Percentiles rank a stretch among this genome's conserved stretches.
These are phyloP conservation scores for Botrylloides violaceus DNA, from an alignment of 23 tunicate species.

Conservation along the genomic window DNA sequence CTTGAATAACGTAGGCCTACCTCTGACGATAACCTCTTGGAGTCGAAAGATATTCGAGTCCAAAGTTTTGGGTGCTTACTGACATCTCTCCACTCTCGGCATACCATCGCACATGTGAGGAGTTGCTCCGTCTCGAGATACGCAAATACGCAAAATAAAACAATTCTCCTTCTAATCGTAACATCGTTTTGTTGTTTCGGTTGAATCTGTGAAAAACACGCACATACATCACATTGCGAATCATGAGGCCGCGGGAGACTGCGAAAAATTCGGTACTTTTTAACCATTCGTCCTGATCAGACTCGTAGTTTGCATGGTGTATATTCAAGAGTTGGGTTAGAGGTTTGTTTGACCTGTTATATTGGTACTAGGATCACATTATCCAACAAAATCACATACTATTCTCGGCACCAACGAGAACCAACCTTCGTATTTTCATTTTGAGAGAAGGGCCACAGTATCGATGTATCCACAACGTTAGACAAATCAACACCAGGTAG, in stretches of 20 bases:
- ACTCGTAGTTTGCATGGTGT: no score
- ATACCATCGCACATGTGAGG: slow-evolving; percentile 49
- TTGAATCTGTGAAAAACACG: neutral
- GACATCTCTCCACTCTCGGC: slow-evolving; percentile 78
- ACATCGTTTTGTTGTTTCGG: slow-evolving; percentile 1
- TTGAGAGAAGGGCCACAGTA: slow-evolving; percentile 33
- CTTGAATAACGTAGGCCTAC: neutral
- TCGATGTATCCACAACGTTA: slow-evolving; percentile 17
- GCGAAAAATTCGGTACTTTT: no score
- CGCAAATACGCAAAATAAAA: slow-evolving; percentile 62
- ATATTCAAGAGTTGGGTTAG: no score
- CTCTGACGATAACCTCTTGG: slow-evolving; percentile 7
- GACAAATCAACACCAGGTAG: slow-evolving; percentile 28
- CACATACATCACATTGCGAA: no score
- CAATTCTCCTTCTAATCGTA: slow-evolving; percentile 29
- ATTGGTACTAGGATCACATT: no score
- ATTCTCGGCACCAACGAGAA: no score
- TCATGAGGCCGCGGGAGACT: no score
- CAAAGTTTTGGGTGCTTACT: slow-evolving; percentile 70
- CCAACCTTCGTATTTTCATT: neutral
- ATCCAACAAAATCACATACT: no score
- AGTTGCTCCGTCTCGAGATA: slow-evolving; percentile 39
- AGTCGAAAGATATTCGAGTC: slow-evolving; percentile 54
- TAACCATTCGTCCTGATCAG: no score
- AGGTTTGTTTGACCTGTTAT: no score